Conservation (phyloP, 2,888 invertebrate species). For the Lasioglossum figueresi region DNA sequence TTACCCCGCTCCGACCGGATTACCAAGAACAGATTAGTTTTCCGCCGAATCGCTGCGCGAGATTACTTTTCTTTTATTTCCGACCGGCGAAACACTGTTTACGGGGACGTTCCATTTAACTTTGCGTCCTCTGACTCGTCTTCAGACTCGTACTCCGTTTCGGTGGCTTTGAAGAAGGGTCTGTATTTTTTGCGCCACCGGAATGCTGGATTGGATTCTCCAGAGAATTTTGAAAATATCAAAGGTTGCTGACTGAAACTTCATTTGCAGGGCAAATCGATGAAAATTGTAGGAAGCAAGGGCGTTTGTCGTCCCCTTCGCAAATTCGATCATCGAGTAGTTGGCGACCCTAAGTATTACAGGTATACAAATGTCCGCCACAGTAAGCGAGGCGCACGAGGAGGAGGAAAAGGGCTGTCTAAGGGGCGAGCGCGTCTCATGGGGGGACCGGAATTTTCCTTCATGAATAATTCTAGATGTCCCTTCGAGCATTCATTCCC, state of each 20-base stretch:
- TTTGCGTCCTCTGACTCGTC: neutral
- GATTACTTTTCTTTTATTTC: neutral
- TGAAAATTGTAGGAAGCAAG: neutral
- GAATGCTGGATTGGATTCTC: neutral
- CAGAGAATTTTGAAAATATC: too few relatives aligned
- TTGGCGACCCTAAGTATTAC: slow-evolving; percentile 44
- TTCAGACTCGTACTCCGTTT: too few relatives aligned
- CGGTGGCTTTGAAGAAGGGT: too few relatives aligned
- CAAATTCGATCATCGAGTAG: slow-evolving; percentile 31
- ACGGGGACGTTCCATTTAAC: neutral
- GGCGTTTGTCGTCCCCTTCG: slow-evolving; percentile 6
- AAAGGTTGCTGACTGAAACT: too few relatives aligned
- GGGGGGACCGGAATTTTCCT: slow-evolving; percentile 59
- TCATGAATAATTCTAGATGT: slow-evolving; percentile 77
- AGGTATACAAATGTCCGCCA: slow-evolving; percentile 33
- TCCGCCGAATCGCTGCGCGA: neutral
- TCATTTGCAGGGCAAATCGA: too few relatives aligned
- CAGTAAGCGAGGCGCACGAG: slow-evolving; percentile 43
- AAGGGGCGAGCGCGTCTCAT: slow-evolving; percentile 13
- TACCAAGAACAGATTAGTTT: neutral
- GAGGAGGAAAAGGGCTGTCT: slow-evolving; percentile 14
- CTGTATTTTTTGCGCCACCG: neutral
- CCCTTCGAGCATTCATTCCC: slow-evolving; percentile 63
- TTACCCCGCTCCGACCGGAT: neutral
- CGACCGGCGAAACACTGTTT: neutral